These are phyloP conservation scores for Tragelaphus oryx DNA, from an alignment of 2,797 vertebrate genomes.

Conservation along the genomic window DNA sequence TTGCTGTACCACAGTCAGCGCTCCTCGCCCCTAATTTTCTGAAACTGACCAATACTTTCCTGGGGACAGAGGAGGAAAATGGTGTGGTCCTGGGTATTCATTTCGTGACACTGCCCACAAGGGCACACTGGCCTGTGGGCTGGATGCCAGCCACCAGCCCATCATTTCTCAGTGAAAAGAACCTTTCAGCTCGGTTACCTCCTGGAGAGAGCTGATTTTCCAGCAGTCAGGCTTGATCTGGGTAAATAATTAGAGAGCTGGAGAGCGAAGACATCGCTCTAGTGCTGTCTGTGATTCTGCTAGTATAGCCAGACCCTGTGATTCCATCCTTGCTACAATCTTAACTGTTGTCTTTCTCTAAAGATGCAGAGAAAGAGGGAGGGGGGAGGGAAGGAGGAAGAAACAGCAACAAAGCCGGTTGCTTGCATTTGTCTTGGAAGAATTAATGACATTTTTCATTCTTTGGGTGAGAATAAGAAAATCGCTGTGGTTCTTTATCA, in stretches of 20 bases:
- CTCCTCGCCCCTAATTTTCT: conserved; percentile 17
- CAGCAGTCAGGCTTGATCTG: conserved; percentile 86
- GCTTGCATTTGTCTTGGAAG: conserved; percentile 79
- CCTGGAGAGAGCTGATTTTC: conserved; percentile 87
- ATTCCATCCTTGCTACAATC: conserved; percentile 65
- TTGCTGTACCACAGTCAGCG: background rate
- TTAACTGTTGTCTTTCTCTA: conserved; percentile 62
- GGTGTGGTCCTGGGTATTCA: conserved; percentile 59
- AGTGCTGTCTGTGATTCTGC: conserved; percentile 77
- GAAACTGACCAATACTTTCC: conserved; percentile 43
- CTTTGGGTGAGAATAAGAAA: conserved; percentile 67
- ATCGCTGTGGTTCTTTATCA: conserved; percentile 69
- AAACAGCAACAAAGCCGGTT: conserved; percentile 79
- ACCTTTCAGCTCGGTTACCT: conserved; percentile 85
- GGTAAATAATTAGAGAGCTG: conserved; percentile 85
- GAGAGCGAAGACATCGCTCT: conserved; percentile 78
- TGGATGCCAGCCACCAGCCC: conserved; percentile 77
- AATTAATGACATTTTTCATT: conserved; percentile 77
- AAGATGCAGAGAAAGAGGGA: conserved; percentile 59
- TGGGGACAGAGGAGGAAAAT: conserved; percentile 38
- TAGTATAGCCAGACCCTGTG: conserved; percentile 76
- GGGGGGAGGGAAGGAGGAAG: background rate
- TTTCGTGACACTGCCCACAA: conserved; percentile 73
- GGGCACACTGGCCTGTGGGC: conserved; percentile 60
- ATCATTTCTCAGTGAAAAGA: conserved; percentile 82